Evolutionary conservation across 1,140 invertebrate genomes (phyloP).

Genomic region (Aphelinus certus): DNA sequence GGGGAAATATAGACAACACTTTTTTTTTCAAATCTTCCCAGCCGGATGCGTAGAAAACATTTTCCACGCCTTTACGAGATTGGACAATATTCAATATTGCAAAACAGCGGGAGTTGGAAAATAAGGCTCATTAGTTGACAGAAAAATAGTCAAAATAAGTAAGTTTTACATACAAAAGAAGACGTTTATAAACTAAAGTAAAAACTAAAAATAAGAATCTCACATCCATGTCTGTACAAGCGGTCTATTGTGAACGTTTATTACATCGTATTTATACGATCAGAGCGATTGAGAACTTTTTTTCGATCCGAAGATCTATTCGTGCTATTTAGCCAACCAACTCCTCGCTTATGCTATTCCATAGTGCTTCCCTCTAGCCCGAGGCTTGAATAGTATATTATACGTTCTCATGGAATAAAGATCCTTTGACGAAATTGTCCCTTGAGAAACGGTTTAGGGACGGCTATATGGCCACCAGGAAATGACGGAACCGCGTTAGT

Average conservation of each 20-base stretch:
- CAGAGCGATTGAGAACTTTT: constrained; percentile 30
- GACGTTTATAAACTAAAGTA: too few species aligned
- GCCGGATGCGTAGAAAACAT: too few species aligned
- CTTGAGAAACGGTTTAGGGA: constrained; percentile 58
- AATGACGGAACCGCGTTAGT: constrained; percentile 65
- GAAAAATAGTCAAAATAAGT: too few species aligned
- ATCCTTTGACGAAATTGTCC: constrained; percentile 67
- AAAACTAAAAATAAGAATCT: too few species aligned
- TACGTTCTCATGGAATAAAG: constrained; percentile 64
- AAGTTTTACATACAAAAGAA: too few species aligned
- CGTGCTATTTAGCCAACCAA: constrained; percentile 14
- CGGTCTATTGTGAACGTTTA: background rate
- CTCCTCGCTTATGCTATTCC: constrained; percentile 22
- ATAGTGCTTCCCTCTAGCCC: constrained; percentile 56
- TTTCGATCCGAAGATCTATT: constrained; percentile 33
- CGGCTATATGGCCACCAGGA: constrained; percentile 61
- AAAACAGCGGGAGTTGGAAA: too few species aligned
- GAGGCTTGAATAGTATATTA: constrained; percentile 59
- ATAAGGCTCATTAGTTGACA: too few species aligned
- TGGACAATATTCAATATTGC: too few species aligned
- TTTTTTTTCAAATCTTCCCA: too few species aligned
- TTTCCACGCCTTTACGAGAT: too few species aligned
- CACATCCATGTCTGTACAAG: background rate
- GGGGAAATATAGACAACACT: too few species aligned
- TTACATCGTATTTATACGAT: constrained; percentile 1